These are phyloP conservation scores for Trachymyrmex septentrionalis DNA, from an alignment of 1,140 invertebrate species.

Conservation along the genomic window DNA sequence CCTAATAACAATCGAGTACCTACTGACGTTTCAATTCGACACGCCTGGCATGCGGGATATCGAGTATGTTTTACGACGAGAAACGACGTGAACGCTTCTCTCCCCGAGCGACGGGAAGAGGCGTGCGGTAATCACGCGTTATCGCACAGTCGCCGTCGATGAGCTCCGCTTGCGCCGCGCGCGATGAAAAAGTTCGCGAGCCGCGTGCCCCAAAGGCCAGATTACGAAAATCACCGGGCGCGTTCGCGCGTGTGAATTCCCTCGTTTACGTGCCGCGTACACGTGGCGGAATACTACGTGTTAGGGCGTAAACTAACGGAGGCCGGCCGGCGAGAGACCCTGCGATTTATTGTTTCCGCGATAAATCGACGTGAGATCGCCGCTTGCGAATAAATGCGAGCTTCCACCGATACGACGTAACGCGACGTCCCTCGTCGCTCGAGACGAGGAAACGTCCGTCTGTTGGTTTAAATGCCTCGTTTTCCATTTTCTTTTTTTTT, in stretches of 20 bases:
- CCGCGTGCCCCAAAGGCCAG: constrained; percentile 47
- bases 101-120: constrained; percentile 27
- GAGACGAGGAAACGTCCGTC: constrained; percentile 24
- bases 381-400: constrained; percentile 59
- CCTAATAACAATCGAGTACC: constrained; percentile 31
- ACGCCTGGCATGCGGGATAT: neutral
- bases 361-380: constrained; percentile 67
- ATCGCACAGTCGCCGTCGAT: neutral
- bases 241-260: constrained; percentile 36
- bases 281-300: constrained; percentile 42
- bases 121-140: constrained; percentile 40
- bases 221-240: constrained; percentile 64
- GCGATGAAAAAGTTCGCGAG: constrained; percentile 50
- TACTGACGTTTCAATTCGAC: constrained; percentile 52
- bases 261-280: constrained; percentile 52
- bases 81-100: neutral
- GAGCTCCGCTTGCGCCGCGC: neutral
- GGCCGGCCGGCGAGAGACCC: neutral
- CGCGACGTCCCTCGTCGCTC: constrained; percentile 32
- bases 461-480: neutral
- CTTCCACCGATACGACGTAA: constrained; percentile 43
- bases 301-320: constrained; percentile 47
- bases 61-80: constrained; percentile 45
- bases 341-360: constrained; percentile 71
- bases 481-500: too few species aligned